phyloP scores from a whole-genome alignment of 2,888 invertebrate genomes.

The Cremastobaeus sp. region DNA sequence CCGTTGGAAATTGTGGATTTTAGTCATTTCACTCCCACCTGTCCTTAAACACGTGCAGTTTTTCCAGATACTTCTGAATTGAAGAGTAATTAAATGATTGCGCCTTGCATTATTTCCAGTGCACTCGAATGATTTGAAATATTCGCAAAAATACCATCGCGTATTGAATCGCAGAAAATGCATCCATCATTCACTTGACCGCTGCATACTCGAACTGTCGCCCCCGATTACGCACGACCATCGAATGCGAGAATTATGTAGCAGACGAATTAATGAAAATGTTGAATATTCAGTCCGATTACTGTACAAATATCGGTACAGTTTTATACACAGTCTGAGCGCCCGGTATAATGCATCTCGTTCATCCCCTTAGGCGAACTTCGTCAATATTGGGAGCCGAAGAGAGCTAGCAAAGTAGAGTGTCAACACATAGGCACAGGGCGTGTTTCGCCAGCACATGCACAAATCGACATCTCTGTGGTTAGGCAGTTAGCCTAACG shows the following conservation, averaged over 20 bases:
- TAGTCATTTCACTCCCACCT: no score
- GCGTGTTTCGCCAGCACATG: conserved; percentile 36
- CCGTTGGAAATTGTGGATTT: no score
- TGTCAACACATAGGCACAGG: conserved; percentile 47
- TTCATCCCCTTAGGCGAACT: conserved; percentile 60
- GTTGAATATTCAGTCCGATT: conserved; percentile 44
- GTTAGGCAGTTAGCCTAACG: conserved; percentile 57
- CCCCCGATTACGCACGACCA: conserved; percentile 35
- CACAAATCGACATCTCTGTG: conserved; percentile 54
- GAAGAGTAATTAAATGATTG: no score
- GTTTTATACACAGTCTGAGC: conserved; percentile 33
- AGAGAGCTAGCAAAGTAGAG: conserved; percentile 49
- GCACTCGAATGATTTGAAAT: no score
- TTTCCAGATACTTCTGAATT: no score
- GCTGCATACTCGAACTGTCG: not conserved
- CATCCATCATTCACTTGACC: conserved; percentile 21
- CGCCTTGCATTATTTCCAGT: no score
- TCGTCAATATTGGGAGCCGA: conserved; percentile 63
- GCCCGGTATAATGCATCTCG: conserved; percentile 42
- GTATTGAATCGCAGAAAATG: no score
- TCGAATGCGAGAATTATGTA: conserved; percentile 30
- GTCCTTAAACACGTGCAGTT: no score
- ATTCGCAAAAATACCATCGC: no score
- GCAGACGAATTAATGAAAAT: conserved; percentile 52
- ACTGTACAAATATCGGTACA: conserved; percentile 52